These are phyloP conservation scores for Argyresthia goedartella DNA, from an alignment of 2,888 invertebrate species.

Conservation along the genomic window DNA sequence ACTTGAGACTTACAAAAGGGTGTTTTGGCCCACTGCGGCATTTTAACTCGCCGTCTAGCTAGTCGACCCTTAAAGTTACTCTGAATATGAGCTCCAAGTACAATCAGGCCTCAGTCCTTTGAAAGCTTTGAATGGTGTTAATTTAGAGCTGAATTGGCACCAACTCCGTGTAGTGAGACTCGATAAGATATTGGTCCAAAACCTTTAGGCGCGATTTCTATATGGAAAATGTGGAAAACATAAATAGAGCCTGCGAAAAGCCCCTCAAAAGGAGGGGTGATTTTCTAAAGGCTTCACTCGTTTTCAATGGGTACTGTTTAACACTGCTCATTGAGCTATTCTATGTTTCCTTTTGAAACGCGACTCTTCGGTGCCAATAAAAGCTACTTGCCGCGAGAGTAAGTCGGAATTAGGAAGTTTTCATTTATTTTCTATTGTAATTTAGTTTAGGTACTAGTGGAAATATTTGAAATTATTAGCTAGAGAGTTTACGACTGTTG, in stretches of 20 bases:
- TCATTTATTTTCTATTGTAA: no score
- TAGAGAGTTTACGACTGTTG: no score
- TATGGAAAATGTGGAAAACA: slow-evolving; percentile 63
- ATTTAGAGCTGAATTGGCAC: slow-evolving; percentile 52
- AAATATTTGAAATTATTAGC: no score
- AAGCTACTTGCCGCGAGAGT: neutral
- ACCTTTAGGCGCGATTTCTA: slow-evolving; percentile 41
- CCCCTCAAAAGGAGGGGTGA: slow-evolving; percentile 56
- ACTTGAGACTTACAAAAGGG: no score
- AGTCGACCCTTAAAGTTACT: no score
- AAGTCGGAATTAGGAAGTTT: no score
- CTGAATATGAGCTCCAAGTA: no score
- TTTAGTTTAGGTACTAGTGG: no score
- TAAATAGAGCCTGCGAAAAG: slow-evolving; percentile 54
- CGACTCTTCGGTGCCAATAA: neutral
- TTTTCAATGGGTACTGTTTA: slow-evolving; percentile 62
- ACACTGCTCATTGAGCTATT: slow-evolving; percentile 60
- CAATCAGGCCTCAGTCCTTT: slow-evolving; percentile 3
- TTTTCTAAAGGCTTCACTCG: slow-evolving; percentile 60
- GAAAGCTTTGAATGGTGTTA: slow-evolving; percentile 43
- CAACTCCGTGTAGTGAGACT: slow-evolving; percentile 43
- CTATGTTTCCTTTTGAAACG: slow-evolving; percentile 50
- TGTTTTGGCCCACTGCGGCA: no score
- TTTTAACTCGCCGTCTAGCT: no score
- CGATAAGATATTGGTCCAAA: slow-evolving; percentile 49